Evolutionary conservation across 2,113 vertebrate species (phyloP), one percentile per base, ranked within the genome.

Genomic region (Andinoacara biseriatus): DNA sequence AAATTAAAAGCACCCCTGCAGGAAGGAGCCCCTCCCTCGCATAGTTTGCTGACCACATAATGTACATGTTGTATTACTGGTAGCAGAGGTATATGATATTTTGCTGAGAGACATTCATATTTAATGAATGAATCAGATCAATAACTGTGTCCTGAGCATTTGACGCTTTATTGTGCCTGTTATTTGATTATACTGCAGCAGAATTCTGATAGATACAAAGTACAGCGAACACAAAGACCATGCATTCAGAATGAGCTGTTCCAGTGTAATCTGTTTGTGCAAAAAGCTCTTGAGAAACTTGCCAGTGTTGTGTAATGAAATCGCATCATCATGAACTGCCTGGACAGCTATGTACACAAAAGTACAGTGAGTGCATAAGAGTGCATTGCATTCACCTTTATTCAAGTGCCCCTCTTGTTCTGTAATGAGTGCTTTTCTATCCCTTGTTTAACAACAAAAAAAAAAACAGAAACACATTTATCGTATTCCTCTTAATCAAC

Each of bases 61-160:
- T 80, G 22, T 54, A 35, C 31, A 3, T 58, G 72, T 74, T 75
- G 65, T 57, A 60, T 76, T 3, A 67, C n/a, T 61, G 20, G 54
- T 62, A 52, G 63, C 33, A 60, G 81, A 77, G 59, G 57, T 26
- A 83, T 83, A 60, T 82, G 57, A 78, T 87, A 82, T 90, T 91
- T 88, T 87, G 58, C 85, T 61, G 46, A 81, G 74, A 49, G 0
- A 54, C 40, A 89, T 92, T 24, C 78, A 89, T 93, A 86, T 85
- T 93, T 91, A 85, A 93, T 91, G 80, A 87, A 78, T 52, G 85
- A 60, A 82, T 89, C 72, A 58, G 67, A 93, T 93, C 88, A 81
- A 89, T 87, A 85, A 29, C 58, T 10, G 18, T 83, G 89, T 91
- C 88, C 87, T 85, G 49, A 76, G 10, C 74, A 63, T 86, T 63